phyloP scores from a whole-genome alignment of 2,797 vertebrate genomes.

The Notolabrus celidotus region DNA sequence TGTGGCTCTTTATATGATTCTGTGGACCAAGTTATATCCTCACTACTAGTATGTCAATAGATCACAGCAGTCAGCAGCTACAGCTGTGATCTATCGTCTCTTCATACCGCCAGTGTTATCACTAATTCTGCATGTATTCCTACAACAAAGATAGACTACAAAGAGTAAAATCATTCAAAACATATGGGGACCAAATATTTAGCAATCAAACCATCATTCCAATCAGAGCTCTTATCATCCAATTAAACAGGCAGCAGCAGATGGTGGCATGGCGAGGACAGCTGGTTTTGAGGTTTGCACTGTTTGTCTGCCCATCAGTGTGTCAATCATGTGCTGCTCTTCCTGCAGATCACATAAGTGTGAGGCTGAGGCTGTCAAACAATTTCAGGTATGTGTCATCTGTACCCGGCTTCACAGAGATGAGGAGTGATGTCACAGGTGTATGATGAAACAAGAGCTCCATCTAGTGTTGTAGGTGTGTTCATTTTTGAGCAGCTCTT shows the following conservation, averaged over 20 bases:
- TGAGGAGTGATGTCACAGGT: not conserved
- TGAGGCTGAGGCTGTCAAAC: slow-evolving; percentile 57
- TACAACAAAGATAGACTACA: slow-evolving; percentile 18
- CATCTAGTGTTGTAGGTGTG: slow-evolving; percentile 67
- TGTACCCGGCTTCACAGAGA: slow-evolving; percentile 32
- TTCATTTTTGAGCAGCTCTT: not conserved
- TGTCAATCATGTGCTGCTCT: slow-evolving; percentile 68
- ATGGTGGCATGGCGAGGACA: slow-evolving; percentile 70
- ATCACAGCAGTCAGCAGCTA: slow-evolving; percentile 50
- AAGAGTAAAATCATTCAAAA: slow-evolving; percentile 32
- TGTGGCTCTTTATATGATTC: slow-evolving; percentile 64
- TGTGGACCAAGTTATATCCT: slow-evolving; percentile 60
- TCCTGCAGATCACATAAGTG: slow-evolving; percentile 49
- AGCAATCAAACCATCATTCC: slow-evolving; percentile 41
- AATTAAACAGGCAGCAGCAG: slow-evolving; percentile 74
- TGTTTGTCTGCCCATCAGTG: slow-evolving; percentile 67
- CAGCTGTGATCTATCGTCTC: slow-evolving; percentile 38
- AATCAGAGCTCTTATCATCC: slow-evolving; percentile 56
- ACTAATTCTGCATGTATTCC: slow-evolving; percentile 27
- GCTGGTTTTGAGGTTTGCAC: slow-evolving; percentile 68
- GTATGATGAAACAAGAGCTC: slow-evolving; percentile 67
- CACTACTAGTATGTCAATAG: slow-evolving; percentile 48
- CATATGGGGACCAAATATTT: slow-evolving; percentile 65
- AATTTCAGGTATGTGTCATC: slow-evolving; percentile 60
- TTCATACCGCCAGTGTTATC: not conserved